These are phyloP conservation scores for Germaria angustata DNA, from an alignment of 2,888 invertebrate species.

Conservation along the genomic window DNA sequence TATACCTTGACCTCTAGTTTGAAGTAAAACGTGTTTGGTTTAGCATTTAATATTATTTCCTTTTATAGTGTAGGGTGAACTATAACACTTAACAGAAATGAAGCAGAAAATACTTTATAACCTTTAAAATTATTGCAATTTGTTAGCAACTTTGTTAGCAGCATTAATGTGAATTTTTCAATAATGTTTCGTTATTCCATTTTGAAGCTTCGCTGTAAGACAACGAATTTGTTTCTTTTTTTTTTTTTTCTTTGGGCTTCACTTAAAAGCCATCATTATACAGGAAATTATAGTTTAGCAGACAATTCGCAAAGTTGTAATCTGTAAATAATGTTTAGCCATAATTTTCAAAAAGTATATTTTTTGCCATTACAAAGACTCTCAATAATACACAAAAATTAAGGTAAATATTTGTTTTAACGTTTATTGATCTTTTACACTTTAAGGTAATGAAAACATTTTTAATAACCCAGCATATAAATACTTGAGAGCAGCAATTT, in stretches of 20 bases:
- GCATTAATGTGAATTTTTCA: slow-evolving; percentile 58
- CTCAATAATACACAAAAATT: not conserved
- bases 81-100: not conserved
- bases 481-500: not conserved
- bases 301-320: slow-evolving; percentile 58
- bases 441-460: slow-evolving; percentile 20
- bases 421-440: slow-evolving; percentile 34
- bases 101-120: slow-evolving; percentile 37
- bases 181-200: slow-evolving; percentile 9
- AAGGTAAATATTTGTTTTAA: not conserved
- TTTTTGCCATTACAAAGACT: not conserved
- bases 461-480: slow-evolving; percentile 45
- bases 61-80: not conserved
- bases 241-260: not conserved
- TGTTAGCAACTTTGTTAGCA: slow-evolving; percentile 61
- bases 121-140: slow-evolving; percentile 60
- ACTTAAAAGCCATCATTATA: slow-evolving; percentile 51
- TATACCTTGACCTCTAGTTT: no score
- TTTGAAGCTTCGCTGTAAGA: slow-evolving; percentile 19
- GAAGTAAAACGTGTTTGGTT: no score
- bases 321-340: slow-evolving; percentile 60
- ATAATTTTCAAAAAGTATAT: slow-evolving; percentile 43
- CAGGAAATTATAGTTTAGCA: slow-evolving; percentile 62
- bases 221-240: slow-evolving; percentile 16
- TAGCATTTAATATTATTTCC: no score